Conservation (phyloP, 2,888 invertebrate genomes). For the Sturmia bella region DNA sequence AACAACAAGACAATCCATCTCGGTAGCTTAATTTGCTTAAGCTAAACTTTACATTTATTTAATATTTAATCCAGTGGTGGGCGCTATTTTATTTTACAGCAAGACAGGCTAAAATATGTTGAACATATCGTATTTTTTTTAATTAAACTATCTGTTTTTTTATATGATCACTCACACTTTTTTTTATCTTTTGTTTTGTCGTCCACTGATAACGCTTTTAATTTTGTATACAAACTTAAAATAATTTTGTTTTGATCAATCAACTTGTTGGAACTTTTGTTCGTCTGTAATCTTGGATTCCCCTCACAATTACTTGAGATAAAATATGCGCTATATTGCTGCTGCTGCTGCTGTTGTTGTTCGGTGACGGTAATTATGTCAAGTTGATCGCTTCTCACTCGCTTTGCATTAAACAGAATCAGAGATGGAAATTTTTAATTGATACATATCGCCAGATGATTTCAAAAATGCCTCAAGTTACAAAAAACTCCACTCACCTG, state of each 20-base stretch:
- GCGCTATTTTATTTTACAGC: conserved; percentile 24
- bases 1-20: conserved; percentile 6
- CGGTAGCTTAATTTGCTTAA: conserved; percentile 40
- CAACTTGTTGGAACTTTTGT: conserved; percentile 30
- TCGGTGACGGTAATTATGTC: conserved; percentile 51
- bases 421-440: conserved; percentile 6
- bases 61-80: conserved; percentile 10
- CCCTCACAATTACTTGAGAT: conserved; percentile 51
- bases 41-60: conserved; percentile 19
- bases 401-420: conserved; percentile 1
- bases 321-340: conserved; percentile 38
- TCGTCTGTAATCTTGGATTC: conserved; percentile 36
- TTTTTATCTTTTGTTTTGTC: conserved; percentile 27
- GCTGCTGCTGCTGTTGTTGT: conserved; percentile 8
- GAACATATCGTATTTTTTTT: background rate
- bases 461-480: no score
- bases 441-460: no score
- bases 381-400: conserved; percentile 18
- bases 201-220: conserved; percentile 42
- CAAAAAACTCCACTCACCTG: no score
- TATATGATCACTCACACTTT: background rate
- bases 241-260: conserved; percentile 39
- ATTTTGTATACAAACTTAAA: conserved; percentile 23
- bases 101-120: background rate
- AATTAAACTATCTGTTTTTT: conserved; percentile 29